Evolutionary conservation across 2,888 invertebrate species (phyloP).

Genomic region (Drosophila koepferae): DNA sequence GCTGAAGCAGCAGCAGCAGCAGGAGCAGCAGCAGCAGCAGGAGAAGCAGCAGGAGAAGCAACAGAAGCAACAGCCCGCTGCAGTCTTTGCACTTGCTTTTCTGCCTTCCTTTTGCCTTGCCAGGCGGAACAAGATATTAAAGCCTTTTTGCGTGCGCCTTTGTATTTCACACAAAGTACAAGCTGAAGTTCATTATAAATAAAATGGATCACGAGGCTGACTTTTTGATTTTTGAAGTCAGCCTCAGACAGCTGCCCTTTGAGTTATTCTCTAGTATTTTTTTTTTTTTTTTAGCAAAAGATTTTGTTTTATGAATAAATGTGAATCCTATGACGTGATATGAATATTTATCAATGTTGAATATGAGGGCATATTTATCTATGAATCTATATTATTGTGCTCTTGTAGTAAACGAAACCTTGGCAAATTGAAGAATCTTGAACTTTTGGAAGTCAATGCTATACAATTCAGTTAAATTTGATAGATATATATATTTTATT

Average conservation of each 20-base stretch:
- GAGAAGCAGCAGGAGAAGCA: not conserved
- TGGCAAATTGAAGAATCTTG: too few species aligned
- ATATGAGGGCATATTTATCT: too few species aligned
- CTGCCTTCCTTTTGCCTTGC: conserved; percentile 24
- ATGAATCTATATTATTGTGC: too few species aligned
- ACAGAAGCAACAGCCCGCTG: conserved; percentile 19
- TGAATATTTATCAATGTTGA: not conserved
- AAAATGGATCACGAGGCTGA: conserved; percentile 25
- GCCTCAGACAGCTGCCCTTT: not conserved
- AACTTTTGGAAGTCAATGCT: too few species aligned
- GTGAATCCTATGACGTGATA: not conserved
- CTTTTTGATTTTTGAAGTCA: conserved; percentile 12
- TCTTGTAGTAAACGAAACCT: too few species aligned
- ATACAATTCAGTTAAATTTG: too few species aligned
- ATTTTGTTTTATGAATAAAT: not conserved
- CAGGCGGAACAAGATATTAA: conserved; percentile 61
- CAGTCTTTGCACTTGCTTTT: conserved; percentile 49
- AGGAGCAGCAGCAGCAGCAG: conserved; percentile 26
- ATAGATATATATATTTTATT: too few species aligned
- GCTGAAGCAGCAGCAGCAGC: conserved; percentile 24
- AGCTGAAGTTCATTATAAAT: conserved; percentile 66
- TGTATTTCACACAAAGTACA: conserved; percentile 47
- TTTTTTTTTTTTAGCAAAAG: not conserved
- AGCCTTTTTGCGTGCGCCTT: conserved; percentile 39
- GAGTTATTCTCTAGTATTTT: not conserved